phyloP scores from a whole-genome alignment of 2,797 vertebrate genomes.

The Tapera naevia region DNA sequence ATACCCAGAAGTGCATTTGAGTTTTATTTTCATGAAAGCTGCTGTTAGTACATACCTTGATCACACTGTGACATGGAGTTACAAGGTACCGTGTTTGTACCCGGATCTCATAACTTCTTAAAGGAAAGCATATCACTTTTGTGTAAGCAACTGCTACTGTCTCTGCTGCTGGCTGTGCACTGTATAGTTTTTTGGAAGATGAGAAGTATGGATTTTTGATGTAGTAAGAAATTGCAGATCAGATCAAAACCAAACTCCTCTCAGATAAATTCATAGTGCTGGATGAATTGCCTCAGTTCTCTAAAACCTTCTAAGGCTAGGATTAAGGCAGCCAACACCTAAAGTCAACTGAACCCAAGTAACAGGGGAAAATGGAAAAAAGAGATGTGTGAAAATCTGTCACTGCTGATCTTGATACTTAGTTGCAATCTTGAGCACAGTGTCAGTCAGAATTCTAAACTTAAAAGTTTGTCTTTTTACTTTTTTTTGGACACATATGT shows the following conservation, averaged over 20 bases:
- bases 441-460: background rate
- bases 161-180: background rate
- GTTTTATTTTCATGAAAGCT: background rate
- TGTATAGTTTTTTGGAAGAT: background rate
- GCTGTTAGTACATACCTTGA: background rate
- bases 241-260: background rate
- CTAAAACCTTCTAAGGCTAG: background rate
- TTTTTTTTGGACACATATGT: background rate
- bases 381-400: background rate
- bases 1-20: background rate
- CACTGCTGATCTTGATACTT: background rate
- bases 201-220: background rate
- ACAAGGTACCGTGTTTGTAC: background rate
- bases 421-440: background rate
- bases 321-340: background rate
- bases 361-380: background rate
- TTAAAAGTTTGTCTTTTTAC: background rate
- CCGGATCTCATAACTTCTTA: background rate
- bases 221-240: background rate
- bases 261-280: background rate
- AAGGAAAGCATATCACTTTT: background rate
- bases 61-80: background rate
- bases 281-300: background rate
- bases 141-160: background rate
- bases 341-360: background rate